Evolutionary conservation across 2,797 vertebrate species (phyloP), one percentile per base, ranked within the genome.

Genomic region (Malurus splendens): DNA sequence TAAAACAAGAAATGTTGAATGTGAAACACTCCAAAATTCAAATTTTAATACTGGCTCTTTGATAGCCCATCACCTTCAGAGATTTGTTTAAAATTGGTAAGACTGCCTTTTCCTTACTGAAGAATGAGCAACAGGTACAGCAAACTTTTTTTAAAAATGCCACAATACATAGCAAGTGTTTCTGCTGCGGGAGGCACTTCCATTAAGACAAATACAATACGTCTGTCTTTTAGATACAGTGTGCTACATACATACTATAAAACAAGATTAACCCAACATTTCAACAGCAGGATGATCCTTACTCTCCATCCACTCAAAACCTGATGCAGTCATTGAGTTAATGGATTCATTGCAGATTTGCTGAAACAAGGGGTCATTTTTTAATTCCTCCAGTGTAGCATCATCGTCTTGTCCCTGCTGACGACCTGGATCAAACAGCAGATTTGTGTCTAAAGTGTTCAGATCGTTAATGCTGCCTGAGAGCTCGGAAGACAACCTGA

Each of bases 261-360:
- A 97, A 97, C 91, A 96, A 94, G 96, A 98, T 99, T 97, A 99
- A 96, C 97, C 99, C 98, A 97, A 98, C 99, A 99, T 99, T 98
- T 99, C 99, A 94, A 99, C 99, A 87, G 98, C 97, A 91, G 99
- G 97, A 95, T 99, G 99, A 97, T 99, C 99, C 97, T 99, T 99
- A 97, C 98, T 99, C 95, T 99, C 99, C 93, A 99, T 98, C 99
- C 99, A 99, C 90, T 99, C 99, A 90, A 99, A 99, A 94, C 98
- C 98, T 81, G 98, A 96, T 48, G 99, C 96, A 95, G 95, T 91
- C 96, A 98, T 97, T 70, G 98, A 97, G 96, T 97, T 99, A 64
- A 98, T 97, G 64, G 98, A 97, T 94, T 99, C 98, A 81, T 97
- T 98, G 97, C 98, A 98, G 83, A 99, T 99, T 90, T 99, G 99